Base-by-base conservation (phyloP, 2,113 vertebrate genomes). In the Silurus meridionalis region DNA sequence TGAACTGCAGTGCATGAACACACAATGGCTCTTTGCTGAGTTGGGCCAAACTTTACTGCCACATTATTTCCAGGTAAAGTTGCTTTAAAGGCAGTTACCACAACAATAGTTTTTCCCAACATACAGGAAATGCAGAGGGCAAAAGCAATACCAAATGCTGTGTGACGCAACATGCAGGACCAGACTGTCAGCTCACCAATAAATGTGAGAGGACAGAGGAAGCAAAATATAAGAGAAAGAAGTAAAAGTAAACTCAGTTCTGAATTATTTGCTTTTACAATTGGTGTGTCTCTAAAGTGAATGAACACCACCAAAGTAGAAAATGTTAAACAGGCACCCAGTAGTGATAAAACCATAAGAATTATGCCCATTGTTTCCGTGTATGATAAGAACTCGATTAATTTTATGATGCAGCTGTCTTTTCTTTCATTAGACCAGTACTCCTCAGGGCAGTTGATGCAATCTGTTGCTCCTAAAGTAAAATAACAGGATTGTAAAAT, bases 1-100 rank as follows among this genome's bases (percentile, higher is more conserved):
- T 95, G 94, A 85, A 95, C 64, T 0, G 92, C 86, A 23, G 94
- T 94, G 82, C 94, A 95, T 4, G 87, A 92, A 78, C 80, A 91
- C 53, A 93, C 90, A 19, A 91, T 88, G n/a, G 88, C 58, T 50
- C 90, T 89, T 88, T 92, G 92, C 58, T 92, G 90, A 7, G 85
- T 21, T 13, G 90, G 90, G 17, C 91, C 91, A 83, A 91, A 91
- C 3, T 87, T 89, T 82, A 13, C 83, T 50, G 83, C 87, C 77
- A 91, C 7, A 50, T 89, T 91, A 74, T 81, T 90, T 10, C 90
- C 88, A 23, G 91, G 28, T 37, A 37, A 37, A 37, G 28, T 37
- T 37, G 28, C 28, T 37, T 37, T 37, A 37, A 37, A 37, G 28
- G 28, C 28, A 37, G 28, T 37, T 1, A 37, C 28, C 28, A 37